Percentiles rank a stretch among this genome's conserved stretches.
phyloP scores from a whole-genome alignment of 2,888 invertebrate genomes.

The Diaprepes abbreviatus region DNA sequence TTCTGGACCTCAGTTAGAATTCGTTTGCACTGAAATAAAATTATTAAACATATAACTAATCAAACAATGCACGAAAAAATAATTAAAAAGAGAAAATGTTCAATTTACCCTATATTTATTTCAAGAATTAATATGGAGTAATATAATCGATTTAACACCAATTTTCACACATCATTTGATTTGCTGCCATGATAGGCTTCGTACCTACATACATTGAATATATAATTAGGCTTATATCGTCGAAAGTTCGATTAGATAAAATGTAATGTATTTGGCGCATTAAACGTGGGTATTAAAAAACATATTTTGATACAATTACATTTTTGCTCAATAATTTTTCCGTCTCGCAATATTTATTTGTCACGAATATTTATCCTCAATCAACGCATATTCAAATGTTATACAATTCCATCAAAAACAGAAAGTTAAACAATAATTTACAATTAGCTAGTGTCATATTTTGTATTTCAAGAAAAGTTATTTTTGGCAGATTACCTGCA shows the following conservation, averaged over 20 bases:
- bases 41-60: neutral
- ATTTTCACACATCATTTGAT: neutral
- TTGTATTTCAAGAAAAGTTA: no score
- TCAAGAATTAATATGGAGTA: constrained; percentile 11
- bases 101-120: no score
- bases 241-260: constrained; percentile 9
- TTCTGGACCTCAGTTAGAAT: constrained; percentile 52
- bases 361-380: no score
- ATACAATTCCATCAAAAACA: no score
- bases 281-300: neutral
- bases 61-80: neutral
- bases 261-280: neutral
- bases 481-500: no score
- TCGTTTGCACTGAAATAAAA: constrained; percentile 50
- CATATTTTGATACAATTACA: no score
- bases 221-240: constrained; percentile 1
- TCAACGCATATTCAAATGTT: no score
- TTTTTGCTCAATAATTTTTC: no score
- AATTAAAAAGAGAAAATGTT: neutral
- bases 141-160: neutral
- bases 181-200: neutral
- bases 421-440: no score
- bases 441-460: no score
- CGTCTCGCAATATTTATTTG: no score
- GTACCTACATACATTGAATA: neutral